phyloP scores from a whole-genome alignment of 2,888 invertebrate genomes.

The Lasioglossum leucozonium region DNA sequence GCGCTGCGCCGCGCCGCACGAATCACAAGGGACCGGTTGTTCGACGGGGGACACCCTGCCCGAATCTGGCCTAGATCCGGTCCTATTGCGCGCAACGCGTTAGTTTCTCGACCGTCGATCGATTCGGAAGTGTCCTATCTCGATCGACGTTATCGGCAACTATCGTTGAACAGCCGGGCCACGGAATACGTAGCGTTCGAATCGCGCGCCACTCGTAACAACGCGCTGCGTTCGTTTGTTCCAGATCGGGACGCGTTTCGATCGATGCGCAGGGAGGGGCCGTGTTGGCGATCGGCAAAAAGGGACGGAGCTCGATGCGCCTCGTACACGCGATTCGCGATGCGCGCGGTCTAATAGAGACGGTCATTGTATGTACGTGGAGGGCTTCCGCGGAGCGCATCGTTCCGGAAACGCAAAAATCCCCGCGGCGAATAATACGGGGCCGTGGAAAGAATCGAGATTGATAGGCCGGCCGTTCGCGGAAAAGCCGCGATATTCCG shows the following conservation, averaged over 20 bases:
- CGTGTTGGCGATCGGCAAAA: not conserved
- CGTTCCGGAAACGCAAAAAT: slow-evolving; percentile 59
- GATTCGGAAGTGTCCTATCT: slow-evolving; percentile 1
- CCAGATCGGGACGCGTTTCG: not conserved
- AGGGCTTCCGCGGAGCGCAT: slow-evolving; percentile 40
- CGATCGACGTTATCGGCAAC: not conserved
- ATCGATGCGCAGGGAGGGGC: not conserved
- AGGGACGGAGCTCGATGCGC: not conserved
- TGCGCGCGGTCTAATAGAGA: slow-evolving; percentile 4
- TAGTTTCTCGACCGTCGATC: not conserved
- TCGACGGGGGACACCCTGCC: not conserved
- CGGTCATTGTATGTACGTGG: slow-evolving; percentile 17
- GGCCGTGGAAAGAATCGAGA: slow-evolving; percentile 31
- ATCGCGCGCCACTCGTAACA: too few species aligned
- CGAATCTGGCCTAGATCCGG: slow-evolving; percentile 11
- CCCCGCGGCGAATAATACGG: slow-evolving; percentile 37
- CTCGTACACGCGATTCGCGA: not conserved
- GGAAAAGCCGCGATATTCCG: slow-evolving; percentile 54
- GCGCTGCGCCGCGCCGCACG: not conserved
- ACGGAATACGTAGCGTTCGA: too few species aligned
- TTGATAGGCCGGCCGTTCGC: slow-evolving; percentile 51
- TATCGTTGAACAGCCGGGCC: not conserved
- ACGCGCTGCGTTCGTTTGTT: too few species aligned
- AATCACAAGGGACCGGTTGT: slow-evolving; percentile 38
- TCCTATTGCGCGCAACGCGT: not conserved